phyloP scores from a whole-genome alignment of 2,797 vertebrate species.

The Acrossocheilus fasciatus region DNA sequence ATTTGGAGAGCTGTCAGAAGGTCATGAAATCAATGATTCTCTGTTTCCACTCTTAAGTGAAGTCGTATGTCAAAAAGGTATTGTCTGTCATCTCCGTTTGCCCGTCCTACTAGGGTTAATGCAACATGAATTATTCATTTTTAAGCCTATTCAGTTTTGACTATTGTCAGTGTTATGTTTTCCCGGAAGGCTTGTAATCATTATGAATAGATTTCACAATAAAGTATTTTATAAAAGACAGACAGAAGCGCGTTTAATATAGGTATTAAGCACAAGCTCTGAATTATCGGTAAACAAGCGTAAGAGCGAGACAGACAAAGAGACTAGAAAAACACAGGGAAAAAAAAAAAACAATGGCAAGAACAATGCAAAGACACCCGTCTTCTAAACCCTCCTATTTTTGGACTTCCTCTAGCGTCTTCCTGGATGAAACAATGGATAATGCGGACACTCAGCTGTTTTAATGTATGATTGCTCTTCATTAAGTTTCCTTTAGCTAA shows the following conservation, averaged over 20 bases:
- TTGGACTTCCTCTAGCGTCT: slow-evolving; percentile 17
- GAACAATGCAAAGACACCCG: neutral
- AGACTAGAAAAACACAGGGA: neutral
- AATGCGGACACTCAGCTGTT: slow-evolving; percentile 24
- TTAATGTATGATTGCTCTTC: slow-evolving; percentile 60
- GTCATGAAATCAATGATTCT: slow-evolving; percentile 52
- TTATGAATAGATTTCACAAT: neutral
- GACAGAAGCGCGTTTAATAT: neutral
- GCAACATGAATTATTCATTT: neutral
- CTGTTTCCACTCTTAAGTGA: slow-evolving; percentile 42
- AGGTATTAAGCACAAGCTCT: neutral
- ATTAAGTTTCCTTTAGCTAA: slow-evolving; percentile 61
- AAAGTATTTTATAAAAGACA: neutral
- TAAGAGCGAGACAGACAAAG: neutral
- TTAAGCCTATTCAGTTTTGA: neutral
- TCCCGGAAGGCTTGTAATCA: neutral
- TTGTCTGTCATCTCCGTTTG: slow-evolving; percentile 17
- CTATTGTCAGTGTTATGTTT: neutral
- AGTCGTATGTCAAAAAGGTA: slow-evolving; percentile 25
- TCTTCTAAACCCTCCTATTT: slow-evolving; percentile 1
- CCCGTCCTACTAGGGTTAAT: neutral
- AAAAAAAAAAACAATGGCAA: neutral
- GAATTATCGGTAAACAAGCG: neutral
- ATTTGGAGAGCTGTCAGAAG: slow-evolving; percentile 46
- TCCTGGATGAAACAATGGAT: slow-evolving; percentile 37